Evolutionary conservation across 2,888 invertebrate species (phyloP), one percentile per base, ranked within the genome.

Genomic region (Nomada goodeniana): DNA sequence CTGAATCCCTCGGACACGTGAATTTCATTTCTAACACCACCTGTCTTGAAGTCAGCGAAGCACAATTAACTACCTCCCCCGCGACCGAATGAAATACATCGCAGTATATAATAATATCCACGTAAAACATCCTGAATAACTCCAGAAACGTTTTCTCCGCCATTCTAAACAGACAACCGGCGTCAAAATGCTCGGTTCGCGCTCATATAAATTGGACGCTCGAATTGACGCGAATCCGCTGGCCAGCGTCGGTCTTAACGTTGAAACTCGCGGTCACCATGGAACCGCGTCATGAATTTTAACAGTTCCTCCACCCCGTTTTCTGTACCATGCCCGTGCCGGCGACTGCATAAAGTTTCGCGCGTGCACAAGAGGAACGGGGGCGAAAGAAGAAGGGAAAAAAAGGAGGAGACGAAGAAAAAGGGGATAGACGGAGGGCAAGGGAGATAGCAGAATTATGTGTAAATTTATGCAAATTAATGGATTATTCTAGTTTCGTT

Each of bases 401-500:
- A 44, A 52, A 60, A 36, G 4, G 18, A 15, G 5, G 36, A 23
- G 53, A 57, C 42, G 44, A 69, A 42, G 68, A 55, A 18, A 42
- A 23, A 42, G 42, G 4, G 18, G 20, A 26, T 2, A 29, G 13
- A 2, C 13, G 18, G 18, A 20, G 36, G 15, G 42, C 4, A 26
- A 11, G n/a, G 4, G 77, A 76, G 81, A 75, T 74, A 73, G 71
- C 59, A 72, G 74, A 77, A 81, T 81, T 81, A 81, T 81, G 77
- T 83, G 83, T 77, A 83, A 82, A 83, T 82, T 81, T 77, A 83
- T 83, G 83, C 64, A 83, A 83, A 83, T 83, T 82, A 78, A 83
- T 83, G 82, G 77, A 83, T 82, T 83, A 83, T 83, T 83, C 83
- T 83, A 83, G 82, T 83, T 82, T 82, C 67, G 83, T 75, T 83